Base-by-base conservation (phyloP, 2,888 invertebrate genomes). In the Phoenoteleia sp. region DNA sequence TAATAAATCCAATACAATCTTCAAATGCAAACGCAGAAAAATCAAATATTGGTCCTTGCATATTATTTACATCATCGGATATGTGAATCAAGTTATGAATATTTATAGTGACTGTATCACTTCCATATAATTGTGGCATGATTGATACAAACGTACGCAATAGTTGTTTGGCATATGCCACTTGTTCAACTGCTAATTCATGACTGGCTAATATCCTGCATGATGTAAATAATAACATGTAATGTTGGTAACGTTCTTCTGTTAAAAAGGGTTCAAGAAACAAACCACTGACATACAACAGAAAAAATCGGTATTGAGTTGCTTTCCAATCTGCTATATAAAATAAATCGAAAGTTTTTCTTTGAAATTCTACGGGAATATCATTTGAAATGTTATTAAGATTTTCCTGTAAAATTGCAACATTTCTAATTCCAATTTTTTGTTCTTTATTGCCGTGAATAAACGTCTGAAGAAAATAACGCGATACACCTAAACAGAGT, bases 21-120 rank as follows among this genome's bases (percentile, higher is more conserved):
- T 88, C 86, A 19, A 85, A 84, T 66, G 77, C 62, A 81, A 86
- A 88, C n/a, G 86, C 83, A 5, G 88, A 87, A 25, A 74, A 82
- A 25, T 81, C 62, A 13, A 17, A 71, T 15, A 88, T 36, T 11
- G 86, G 60, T 11, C 52, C 29, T 17, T 84, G 23, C 33, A 85
- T 86, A 45, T 76, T 19, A 45, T 47, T 67, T 6, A 85, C 86
- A 64, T 88, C 86, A 64, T 88, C 85, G 0, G 87, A 7, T 13
- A 87, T 3, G 36, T 86, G 87, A 25, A 86, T 83, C 1, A 84
- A 49, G 39, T 74, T 86, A 47, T 87, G 87, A 15, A 81, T 67
- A 27, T 74, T 79, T 21, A 87, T 54, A 27, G 75, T 58, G 33
- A 87, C 87, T 1, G 81, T 84, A 69, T 85, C 82, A 36, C 29